Percentiles rank a stretch among this genome's conserved stretches.
Conservation (phyloP, 2,113 vertebrate genomes). For the Leucosticte australis region DNA sequence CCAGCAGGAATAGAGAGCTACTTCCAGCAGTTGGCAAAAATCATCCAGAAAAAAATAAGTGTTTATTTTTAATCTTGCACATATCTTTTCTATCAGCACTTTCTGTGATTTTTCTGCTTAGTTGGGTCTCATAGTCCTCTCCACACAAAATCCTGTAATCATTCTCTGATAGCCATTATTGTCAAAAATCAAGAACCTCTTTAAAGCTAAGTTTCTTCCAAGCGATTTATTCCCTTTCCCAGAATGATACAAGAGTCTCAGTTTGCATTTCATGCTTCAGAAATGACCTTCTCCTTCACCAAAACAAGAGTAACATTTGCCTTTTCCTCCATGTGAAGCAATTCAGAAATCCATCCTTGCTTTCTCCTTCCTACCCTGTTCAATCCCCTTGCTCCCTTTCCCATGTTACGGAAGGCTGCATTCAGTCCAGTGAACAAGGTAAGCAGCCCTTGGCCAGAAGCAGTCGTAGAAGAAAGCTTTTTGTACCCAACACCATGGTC, state of each 20-base stretch:
- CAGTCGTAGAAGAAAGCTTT: background rate
- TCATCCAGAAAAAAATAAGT: background rate
- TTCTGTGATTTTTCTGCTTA: background rate
- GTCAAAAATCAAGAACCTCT: background rate
- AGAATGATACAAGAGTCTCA: background rate
- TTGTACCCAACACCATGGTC: background rate
- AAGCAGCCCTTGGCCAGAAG: background rate
- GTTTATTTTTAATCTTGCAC: background rate
- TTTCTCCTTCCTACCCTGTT: background rate
- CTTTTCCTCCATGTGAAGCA: background rate
- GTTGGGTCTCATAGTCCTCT: background rate
- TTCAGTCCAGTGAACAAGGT: background rate
- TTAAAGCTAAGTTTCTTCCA: background rate
- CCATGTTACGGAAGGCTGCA: background rate
- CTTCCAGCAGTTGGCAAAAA: background rate
- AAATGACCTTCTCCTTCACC: background rate
- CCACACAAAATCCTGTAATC: background rate
- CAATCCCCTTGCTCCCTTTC: background rate
- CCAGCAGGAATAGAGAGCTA: background rate
- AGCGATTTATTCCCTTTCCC: background rate
- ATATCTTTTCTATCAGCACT: background rate
- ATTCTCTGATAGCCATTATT: background rate
- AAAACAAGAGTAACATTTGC: background rate
- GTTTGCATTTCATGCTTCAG: background rate
- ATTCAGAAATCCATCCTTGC: background rate